phyloP scores from a whole-genome alignment of 1,140 invertebrate genomes.

The Pentalonia nigronervosa region DNA sequence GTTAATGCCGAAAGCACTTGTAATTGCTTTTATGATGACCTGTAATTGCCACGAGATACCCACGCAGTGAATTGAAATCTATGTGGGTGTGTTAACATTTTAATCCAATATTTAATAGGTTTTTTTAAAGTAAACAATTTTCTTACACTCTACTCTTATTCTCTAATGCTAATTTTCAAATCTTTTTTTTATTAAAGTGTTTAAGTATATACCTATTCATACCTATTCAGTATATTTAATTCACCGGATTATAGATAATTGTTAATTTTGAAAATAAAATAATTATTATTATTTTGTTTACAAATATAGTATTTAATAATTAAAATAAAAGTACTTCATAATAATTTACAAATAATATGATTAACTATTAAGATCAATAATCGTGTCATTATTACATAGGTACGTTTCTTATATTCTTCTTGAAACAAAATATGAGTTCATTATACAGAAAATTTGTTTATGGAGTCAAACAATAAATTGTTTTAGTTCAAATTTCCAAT shows the following conservation, averaged over 20 bases:
- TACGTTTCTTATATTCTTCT: no score
- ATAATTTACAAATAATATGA: neutral
- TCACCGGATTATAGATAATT: neutral
- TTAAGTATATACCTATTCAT: neutral
- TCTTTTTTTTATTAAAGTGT: neutral
- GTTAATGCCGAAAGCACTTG: conserved; percentile 10
- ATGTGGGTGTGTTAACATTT: neutral
- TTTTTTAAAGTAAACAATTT: neutral
- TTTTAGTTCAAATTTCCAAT: neutral
- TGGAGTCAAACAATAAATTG: no score
- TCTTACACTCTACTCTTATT: neutral
- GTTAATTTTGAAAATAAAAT: neutral
- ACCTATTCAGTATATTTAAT: neutral
- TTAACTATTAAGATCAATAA: neutral
- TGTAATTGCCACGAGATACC: neutral
- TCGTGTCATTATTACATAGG: neutral
- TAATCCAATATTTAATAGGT: neutral
- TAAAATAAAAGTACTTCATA: neutral
- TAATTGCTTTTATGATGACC: conserved; percentile 25
- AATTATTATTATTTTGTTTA: neutral
- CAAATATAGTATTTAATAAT: neutral
- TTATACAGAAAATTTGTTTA: no score
- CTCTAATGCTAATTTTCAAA: neutral
- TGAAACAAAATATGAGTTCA: no score
- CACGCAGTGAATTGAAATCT: neutral